A percentile compares a stretch with the other conserved stretches of the same genome.
These are phyloP conservation scores for Drosophila tristis DNA, from an alignment of 1,140 invertebrate genomes.

Conservation along the genomic window DNA sequence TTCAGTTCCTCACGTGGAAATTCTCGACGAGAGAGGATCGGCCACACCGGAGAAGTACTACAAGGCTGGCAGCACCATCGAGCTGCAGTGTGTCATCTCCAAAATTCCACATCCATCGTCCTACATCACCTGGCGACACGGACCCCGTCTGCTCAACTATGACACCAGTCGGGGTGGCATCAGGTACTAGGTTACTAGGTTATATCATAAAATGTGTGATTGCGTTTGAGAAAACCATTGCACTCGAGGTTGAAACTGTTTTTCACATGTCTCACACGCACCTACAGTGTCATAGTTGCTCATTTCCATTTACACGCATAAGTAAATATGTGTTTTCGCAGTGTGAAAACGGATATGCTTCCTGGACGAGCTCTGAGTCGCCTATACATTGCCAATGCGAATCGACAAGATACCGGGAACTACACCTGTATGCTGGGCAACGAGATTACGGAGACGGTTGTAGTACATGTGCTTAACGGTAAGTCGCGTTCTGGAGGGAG, in stretches of 20 bases:
- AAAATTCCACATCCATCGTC: constrained; percentile 91
- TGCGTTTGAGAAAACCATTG: no score
- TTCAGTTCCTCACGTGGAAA: constrained; percentile 93
- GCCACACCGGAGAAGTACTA: constrained; percentile 93
- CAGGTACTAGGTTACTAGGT: constrained; percentile 86
- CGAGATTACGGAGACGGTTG: constrained; percentile 90
- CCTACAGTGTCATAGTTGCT: background rate
- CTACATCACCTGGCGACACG: constrained; percentile 93
- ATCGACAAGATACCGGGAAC: constrained; percentile 93
- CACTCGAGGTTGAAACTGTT: background rate
- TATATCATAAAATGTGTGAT: no score
- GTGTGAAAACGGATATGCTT: constrained; percentile 92
- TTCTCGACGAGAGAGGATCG: constrained; percentile 91
- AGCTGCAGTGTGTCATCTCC: constrained; percentile 92
- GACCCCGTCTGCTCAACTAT: constrained; percentile 91
- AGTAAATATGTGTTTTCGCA: constrained; percentile 75
- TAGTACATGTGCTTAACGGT: constrained; percentile 94
- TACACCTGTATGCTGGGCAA: constrained; percentile 93
- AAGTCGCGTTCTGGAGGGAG: constrained; percentile 56
- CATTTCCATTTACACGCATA: background rate
- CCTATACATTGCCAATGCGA: constrained; percentile 93
- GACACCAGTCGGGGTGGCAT: constrained; percentile 93
- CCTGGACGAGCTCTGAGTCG: constrained; percentile 90
- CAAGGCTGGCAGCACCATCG: constrained; percentile 94
- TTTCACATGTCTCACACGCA: background rate